Evolutionary conservation across 2,113 vertebrate genomes (phyloP).

Genomic region (Tamias sibiricus): DNA sequence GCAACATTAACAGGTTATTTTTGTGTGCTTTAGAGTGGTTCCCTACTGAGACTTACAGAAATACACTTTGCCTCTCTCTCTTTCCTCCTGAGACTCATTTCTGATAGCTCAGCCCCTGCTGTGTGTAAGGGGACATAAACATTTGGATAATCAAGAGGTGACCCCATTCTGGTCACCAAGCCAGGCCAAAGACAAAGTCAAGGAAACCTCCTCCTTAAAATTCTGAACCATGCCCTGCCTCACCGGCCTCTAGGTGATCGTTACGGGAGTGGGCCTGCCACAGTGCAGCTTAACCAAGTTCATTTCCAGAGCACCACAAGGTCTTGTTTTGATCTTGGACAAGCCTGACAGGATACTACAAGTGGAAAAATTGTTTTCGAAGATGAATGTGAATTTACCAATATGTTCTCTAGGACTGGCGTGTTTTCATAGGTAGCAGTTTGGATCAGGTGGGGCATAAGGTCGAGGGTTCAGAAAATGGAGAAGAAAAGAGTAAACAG

Average conservation of each 20-base stretch:
- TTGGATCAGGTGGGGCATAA: not conserved
- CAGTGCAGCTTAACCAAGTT: not conserved
- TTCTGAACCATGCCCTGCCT: not conserved
- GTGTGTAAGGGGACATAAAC: not conserved
- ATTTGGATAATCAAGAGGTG: not conserved
- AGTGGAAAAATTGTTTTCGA: constrained; percentile 42
- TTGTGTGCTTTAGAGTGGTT: not conserved
- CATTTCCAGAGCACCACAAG: constrained; percentile 23
- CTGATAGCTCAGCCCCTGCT: not conserved
- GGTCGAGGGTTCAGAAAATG: not conserved
- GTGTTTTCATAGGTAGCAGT: not conserved
- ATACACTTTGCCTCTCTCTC: not conserved
- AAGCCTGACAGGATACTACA: constrained; percentile 50
- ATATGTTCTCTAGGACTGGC: constrained; percentile 22
- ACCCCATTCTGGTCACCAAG: not conserved
- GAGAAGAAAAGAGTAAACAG: not conserved
- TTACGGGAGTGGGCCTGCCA: not conserved
- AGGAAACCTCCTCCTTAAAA: not conserved
- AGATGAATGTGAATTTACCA: not conserved
- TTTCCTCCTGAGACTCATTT: not conserved
- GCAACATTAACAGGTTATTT: not conserved
- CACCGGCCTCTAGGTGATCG: not conserved
- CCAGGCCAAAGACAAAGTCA: not conserved
- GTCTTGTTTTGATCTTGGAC: not conserved
- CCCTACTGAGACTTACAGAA: not conserved